Base-by-base conservation (phyloP, 92 coral and sea anemone genomes). In the Porites lobata region DNA sequence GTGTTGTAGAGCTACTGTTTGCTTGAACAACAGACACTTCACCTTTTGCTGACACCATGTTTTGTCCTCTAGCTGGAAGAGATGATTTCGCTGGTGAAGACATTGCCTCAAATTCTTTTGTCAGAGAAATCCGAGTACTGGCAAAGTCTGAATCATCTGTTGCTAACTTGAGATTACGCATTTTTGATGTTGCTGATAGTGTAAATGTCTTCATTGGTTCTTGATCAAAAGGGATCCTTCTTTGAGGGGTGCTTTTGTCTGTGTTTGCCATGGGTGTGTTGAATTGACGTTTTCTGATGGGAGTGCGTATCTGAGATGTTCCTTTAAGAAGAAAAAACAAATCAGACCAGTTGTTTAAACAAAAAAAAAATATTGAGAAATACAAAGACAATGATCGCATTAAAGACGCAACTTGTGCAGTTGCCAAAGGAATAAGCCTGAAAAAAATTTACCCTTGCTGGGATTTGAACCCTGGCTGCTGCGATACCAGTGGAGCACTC, bases 71-170 rank as follows among this genome's bases (percentile, higher is more conserved):
- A 13, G 29, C n/a, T 47, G 69, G 51, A 26, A 17, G 38, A 9
- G 43, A 14, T 82, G 65, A 13, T 47, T 56, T 70, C 5, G 54
- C 53, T 15, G 80, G 86, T 17, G 92, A 65, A 7, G 85, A 52
- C 20, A 79, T 84, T 3, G 92, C 88, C 18, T 93, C 96, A 63
- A 93, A 95, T 71, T 82, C 88, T 63, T 71, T 88, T 8, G 65
- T 73, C 51, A 95, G 88, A 22, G 96, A 90, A 65, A 93, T 85
- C 56, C 91, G 47, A 10, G 93, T 47, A 17, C 74, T 74, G 75
- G 72, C 62, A 38, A 86, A 11, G 69, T 67, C 74, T 3, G 84
- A 58, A 47, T 66, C 50, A 56, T 80, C 84, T 43, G 89, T 81
- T 61, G 71, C 57, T 9, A 63, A 66, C 77, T 62, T 84, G 21